Evolutionary conservation across 2,888 invertebrate genomes (phyloP), one percentile per base, ranked within the genome.

Genomic region (Thereva nobilitata): DNA sequence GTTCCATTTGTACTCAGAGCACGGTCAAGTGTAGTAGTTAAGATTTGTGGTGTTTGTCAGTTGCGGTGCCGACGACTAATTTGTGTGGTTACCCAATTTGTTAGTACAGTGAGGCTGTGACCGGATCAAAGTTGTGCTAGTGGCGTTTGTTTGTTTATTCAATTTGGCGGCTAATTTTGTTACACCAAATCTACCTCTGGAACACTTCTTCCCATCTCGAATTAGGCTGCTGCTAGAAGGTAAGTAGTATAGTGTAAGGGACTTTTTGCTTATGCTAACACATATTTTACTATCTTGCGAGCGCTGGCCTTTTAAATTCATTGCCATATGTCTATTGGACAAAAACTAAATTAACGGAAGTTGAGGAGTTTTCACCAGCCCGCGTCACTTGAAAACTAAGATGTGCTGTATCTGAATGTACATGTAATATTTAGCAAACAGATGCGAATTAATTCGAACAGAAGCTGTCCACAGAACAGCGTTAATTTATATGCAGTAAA

Each of bases 161-260:
- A 59, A 59, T 45, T 59, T 59, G 37, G 37, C 47, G 38, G 37
- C 59, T 59, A 59, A 59, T 59, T 59, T 59, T 35, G 47, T 59
- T 49, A 38, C 38, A 38, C 38, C 35, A 4, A 49, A 23, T 55
- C 12, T 38, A 12, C 35, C 38, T 37, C 35, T 37, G 37, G 9
- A 8, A 4, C 45, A 7, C 12, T 38, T 12, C 47, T 59, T 45
- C 35, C 34, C 38, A 44, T 56, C 44, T 38, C 37, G 38, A 42
- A 44, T 42, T 34, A 41, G 12, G 9, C 42, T 49, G 45, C 47
- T 37, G 59, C 49, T 59, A 47, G 6, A 49, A 38, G 59, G 59
- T 59, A 41, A 59, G 59, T 59, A 49, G 49, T 38, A 59, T 45
- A 47, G 40, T 12, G 9, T 12, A 23, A 40, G 12, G 23, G n/a